Evolutionary conservation across 1,140 invertebrate species (phyloP).

Genomic region (Drosophila fuyamai): DNA sequence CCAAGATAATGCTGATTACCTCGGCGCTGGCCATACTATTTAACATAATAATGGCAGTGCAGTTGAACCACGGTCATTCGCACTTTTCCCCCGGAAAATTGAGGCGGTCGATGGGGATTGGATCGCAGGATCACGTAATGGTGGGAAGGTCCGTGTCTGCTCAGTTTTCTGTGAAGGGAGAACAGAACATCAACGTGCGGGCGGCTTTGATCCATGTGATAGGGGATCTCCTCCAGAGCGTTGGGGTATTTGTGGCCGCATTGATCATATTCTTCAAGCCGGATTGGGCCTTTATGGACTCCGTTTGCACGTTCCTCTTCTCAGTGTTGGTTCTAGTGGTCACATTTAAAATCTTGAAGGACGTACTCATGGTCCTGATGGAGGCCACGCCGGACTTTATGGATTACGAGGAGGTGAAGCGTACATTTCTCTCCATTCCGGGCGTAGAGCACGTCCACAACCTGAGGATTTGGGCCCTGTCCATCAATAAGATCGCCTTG

Average conservation of each 20-base stretch:
- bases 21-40: slow-evolving; percentile 91
- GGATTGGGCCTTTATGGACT: slow-evolving; percentile 91
- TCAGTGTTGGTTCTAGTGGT: slow-evolving; percentile 92
- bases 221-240: slow-evolving; percentile 95
- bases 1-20: slow-evolving; percentile 93
- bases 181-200: slow-evolving; percentile 92
- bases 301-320: slow-evolving; percentile 95
- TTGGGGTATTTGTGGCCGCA: slow-evolving; percentile 93
- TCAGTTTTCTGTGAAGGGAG: not conserved
- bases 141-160: slow-evolving; percentile 24
- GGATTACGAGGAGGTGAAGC: slow-evolving; percentile 73
- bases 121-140: not conserved
- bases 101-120: not conserved
- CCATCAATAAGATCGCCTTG: slow-evolving; percentile 96
- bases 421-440: slow-evolving; percentile 92
- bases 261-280: slow-evolving; percentile 89
- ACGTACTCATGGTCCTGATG: slow-evolving; percentile 94
- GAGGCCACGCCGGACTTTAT: slow-evolving; percentile 93
- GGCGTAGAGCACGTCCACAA: slow-evolving; percentile 97
- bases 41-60: slow-evolving; percentile 95
- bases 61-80: slow-evolving; percentile 86
- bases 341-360: slow-evolving; percentile 90
- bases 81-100: slow-evolving; percentile 5
- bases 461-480: slow-evolving; percentile 97
- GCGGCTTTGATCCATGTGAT: slow-evolving; percentile 96